Evolutionary conservation across 2,797 vertebrate species (phyloP), one percentile per base, ranked within the genome.

Genomic region (Danio jaintianensis): DNA sequence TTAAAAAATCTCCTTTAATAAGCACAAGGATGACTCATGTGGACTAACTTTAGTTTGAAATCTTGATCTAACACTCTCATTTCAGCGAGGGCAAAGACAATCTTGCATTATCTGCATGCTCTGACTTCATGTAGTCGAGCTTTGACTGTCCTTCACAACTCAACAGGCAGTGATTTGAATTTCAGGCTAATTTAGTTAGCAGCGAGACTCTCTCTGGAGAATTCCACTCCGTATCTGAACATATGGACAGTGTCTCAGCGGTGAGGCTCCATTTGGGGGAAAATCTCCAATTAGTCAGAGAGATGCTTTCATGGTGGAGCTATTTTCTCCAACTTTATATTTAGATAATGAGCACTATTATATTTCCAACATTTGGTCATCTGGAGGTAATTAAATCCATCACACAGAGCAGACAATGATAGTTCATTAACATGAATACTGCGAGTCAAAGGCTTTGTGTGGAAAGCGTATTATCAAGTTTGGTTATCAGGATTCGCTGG

Each of bases 151-250:
- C 67, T 85, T 81, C 79, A 86, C 47, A 77, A 55, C 12, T 43
- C 66, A 80, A 56, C 59, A 75, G 69, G 62, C 67, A 55, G 61
- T 70, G 52, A 78, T 63, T 68, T 59, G 50, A 50, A 73, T 69
- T 81, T 45, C 71, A 78, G 72, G 53, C 78, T 83, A 74, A 77
- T 86, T 86, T 79, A 77, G 70, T 82, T 55, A 40, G 42, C 71
- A 64, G 81, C 62, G 0, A 64, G 67, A 36, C 13, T 40, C 74
- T 83, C 80, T 78, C 82, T 6, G 6, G 80, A 70, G 73, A 80
- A 11, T 80, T 58, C 29, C 69, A 6, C 70, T 75, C 69, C 45
- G 22, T 75, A 64, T 82, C 58, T 9, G 63, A 69, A 70, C 80
- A 77, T 83, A 81, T 79, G 78, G 83, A 75, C 70, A 58, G 81